Evolutionary conservation across 2,888 invertebrate genomes (phyloP).

Genomic region (Chalcis sispes): DNA sequence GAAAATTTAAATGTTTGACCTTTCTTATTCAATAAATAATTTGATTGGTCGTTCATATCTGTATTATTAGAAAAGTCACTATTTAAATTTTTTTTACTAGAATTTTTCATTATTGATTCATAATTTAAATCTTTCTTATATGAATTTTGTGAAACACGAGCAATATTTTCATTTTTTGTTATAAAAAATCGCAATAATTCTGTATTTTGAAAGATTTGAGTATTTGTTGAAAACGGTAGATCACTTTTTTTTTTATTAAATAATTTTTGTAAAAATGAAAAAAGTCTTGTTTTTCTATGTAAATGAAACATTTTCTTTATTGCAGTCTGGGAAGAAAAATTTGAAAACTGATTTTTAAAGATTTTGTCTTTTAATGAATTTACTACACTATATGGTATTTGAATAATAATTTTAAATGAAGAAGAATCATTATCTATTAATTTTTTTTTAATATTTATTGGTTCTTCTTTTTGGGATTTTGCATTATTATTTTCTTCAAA

Average conservation of each 20-base stretch:
- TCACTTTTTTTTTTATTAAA: conserved; percentile 45
- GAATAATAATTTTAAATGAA: conserved; percentile 41
- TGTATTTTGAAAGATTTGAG: not conserved
- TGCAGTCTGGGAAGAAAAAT: conserved; percentile 23
- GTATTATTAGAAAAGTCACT: not conserved
- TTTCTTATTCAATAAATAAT: conserved; percentile 9
- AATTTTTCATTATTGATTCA: conserved; percentile 1
- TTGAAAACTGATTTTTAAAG: not conserved
- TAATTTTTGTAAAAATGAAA: conserved; percentile 29
- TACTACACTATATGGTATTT: conserved; percentile 47
- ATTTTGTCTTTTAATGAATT: conserved; percentile 16
- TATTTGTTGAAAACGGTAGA: not conserved
- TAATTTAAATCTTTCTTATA: not conserved
- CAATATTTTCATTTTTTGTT: conserved; percentile 1
- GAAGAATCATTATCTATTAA: conserved; percentile 9
- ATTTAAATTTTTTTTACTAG: conserved; percentile 5
- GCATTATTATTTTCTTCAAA: not conserved
- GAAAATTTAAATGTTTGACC: conserved; percentile 30
- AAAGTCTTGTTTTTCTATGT: conserved; percentile 17
- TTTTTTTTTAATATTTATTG: conserved; percentile 23
- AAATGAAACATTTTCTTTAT: not conserved
- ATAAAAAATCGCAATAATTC: conserved; percentile 13
- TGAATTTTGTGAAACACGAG: not conserved
- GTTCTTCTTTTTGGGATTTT: conserved; percentile 9
- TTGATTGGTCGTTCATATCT: conserved; percentile 3